Base-by-base conservation (phyloP, 2,113 vertebrate species). In the Nothocercus nigrocapillus region DNA sequence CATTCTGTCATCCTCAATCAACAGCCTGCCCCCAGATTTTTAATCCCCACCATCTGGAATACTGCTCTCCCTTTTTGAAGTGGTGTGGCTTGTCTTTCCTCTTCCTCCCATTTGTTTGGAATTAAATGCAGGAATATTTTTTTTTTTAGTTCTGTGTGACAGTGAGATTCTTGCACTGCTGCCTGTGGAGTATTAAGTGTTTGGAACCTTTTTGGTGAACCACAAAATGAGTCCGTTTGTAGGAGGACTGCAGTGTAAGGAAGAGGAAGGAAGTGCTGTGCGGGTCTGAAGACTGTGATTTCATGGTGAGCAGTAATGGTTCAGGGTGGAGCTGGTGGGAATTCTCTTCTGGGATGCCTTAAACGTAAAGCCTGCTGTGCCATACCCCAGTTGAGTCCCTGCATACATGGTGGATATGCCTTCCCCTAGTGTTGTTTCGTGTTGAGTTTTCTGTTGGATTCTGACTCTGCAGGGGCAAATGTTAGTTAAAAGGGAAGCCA, bases 61-160 rank as follows among this genome's bases (percentile, higher is more conserved):
- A 49, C 79, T 88, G 63, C 75, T 89, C 53, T 49, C 30, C 25
- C 75, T 66, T 93, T 95, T 96, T 95, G 89, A 95, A 96, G 85
- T 96, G 85, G 30, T 77, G 54, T 59, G 47, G 61, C 34, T 72
- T 79, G 68, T 70, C 76, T 91, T 70, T 45, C 49, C 6, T 89
- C 13, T 32, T 87, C 42, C 68, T 82, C 64, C 40, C 82, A 83
- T 93, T 96, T 92, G 88, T 85, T 95, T 96, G 79, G 76, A 91
- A 85, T 94, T 79, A 87, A 89, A 42, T 27, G 45, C 87, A 88
- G 85, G 82, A 94, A 77, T 82, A 63, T 25, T 92, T 72, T 45
- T n/a, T 45, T n/a, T 49, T 89, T 93, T 58, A 47, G 73, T 45
- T 67, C 25, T 83, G 45, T 87, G 66, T 62, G 84, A 22, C 67